Base-by-base conservation (phyloP, 2,797 vertebrate species). In the Tarsius wallacei region DNA sequence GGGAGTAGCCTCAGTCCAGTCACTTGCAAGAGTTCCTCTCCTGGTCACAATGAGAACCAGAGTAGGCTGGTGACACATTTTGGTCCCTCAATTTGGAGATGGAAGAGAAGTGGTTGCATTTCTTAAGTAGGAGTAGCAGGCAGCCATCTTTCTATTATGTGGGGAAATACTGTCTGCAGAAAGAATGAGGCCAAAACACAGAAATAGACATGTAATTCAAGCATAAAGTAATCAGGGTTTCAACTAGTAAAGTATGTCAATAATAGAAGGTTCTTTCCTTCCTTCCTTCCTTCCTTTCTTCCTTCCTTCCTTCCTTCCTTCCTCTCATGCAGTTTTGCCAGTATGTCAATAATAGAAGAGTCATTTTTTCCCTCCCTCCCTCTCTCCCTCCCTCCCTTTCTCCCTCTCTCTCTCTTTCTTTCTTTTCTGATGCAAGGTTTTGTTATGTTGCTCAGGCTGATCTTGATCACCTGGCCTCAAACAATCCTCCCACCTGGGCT, bases 241-340 rank as follows among this genome's bases (percentile, higher is more conserved):
- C 71, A 74, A 49, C 71, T 74, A 74, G 7, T n/a, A n/a, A n/a
- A n/a, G n/a, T 16, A 49, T 4, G 71, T 28, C 42, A 74, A 28
- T 28, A 47, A 28, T 26, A 16, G 71, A 28, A 68, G 14, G 10
- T n/a, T 64, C 10, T 4, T 31, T 64, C 15, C 22, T 28, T 28
- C 28, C 15, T 31, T 31, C 8, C 26, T 26, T 16, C n/a, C 13
- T n/a, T 66, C n/a, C n/a, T 0, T 0, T 0, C 59, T 9, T 42
- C 42, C 42, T 42, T 42, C 42, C 42, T 42, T 42, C 42, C 42
- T 42, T 42, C 42, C 42, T 42, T 42, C 42, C 42, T 42, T 42
- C 42, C 42, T n/a, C n/a, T n/a, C n/a, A n/a, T n/a, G n/a, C n/a
- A n/a, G n/a, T n/a, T n/a, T n/a, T n/a, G n/a, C n/a, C n/a, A n/a